Evolutionary conservation across 2,113 vertebrate genomes (phyloP).

Genomic region (Sinocyclocheilus grahami): DNA sequence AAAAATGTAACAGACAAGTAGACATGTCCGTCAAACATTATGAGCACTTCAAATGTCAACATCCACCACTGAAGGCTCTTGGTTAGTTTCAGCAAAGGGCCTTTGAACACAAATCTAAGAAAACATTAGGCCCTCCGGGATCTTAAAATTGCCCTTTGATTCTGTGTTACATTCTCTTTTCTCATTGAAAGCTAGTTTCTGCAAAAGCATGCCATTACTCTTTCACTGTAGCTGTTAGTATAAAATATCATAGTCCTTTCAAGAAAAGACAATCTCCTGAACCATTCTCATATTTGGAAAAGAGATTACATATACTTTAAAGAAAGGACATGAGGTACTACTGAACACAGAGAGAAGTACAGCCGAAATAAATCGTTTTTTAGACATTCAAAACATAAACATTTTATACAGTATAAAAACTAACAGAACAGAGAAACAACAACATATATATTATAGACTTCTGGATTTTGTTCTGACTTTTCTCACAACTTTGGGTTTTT

Average conservation of each 20-base stretch:
- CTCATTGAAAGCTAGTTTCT: constrained; percentile 1
- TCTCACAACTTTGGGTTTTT: background rate
- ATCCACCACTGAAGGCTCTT: background rate
- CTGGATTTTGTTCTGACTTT: background rate
- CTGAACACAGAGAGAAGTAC: background rate
- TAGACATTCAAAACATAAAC: background rate
- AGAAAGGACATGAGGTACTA: background rate
- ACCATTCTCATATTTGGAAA: background rate
- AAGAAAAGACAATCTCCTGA: background rate
- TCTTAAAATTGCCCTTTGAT: background rate
- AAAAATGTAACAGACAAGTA: background rate
- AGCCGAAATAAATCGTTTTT: background rate
- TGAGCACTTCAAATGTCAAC: background rate
- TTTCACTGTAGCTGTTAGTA: background rate
- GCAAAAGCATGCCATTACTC: constrained; percentile 16
- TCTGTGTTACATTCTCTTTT: background rate
- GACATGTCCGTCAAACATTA: background rate
- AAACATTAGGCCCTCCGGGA: background rate
- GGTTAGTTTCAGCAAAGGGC: background rate
- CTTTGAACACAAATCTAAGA: background rate
- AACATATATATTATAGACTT: background rate
- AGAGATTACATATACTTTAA: background rate
- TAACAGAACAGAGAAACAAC: background rate
- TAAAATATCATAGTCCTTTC: background rate
- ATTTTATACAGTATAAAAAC: background rate